Evolutionary conservation across 2,797 vertebrate genomes (phyloP), one percentile per base, ranked within the genome.

Genomic region (Distichodus sexfasciatus): DNA sequence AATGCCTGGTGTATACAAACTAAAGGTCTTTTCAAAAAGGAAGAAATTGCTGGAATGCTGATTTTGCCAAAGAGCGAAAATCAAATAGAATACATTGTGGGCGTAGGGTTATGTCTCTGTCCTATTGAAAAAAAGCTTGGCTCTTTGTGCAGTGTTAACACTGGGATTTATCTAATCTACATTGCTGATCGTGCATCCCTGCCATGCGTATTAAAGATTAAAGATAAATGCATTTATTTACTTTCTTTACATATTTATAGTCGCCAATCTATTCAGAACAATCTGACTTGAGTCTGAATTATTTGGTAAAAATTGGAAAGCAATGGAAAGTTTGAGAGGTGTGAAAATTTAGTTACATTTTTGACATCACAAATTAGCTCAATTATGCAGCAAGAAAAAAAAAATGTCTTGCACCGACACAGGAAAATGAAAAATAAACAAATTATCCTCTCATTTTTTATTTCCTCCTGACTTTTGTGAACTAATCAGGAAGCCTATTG

Each of bases 401-500:
- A 33, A 57, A 46, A 41, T 26, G 29, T 36, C 54, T 46, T 41
- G n/a, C 14, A 29, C 17, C 31, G 40, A 33, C 19, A 67, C 14
- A 61, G 43, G 41, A 69, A 17, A 43, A 72, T 2, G 54, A 40
- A 58, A 26, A 63, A 64, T 31, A 70, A 71, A 50, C 24, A 61
- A 41, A 73, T 62, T 48, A 44, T 61, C 19, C 9, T 70, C 63
- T 55, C 38, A 67, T 71, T 70, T 58, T 38, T 66, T 33, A 67
- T 71, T 70, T 58, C 33, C 62, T 57, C 38, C 26, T 71, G 40
- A 55, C 53, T 62, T 58, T 62, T 58, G 60, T 66, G 19, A 65
- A 66, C 57, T 62, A 75, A 72, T 75, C 65, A 76, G 46, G 50
- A 55, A 63, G 54, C 64, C 53, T 72, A 54, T 72, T 75, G 55